Evolutionary conservation across 2,888 invertebrate genomes (phyloP), one percentile per base, ranked within the genome.

Genomic region (Ennomos quercinarius): DNA sequence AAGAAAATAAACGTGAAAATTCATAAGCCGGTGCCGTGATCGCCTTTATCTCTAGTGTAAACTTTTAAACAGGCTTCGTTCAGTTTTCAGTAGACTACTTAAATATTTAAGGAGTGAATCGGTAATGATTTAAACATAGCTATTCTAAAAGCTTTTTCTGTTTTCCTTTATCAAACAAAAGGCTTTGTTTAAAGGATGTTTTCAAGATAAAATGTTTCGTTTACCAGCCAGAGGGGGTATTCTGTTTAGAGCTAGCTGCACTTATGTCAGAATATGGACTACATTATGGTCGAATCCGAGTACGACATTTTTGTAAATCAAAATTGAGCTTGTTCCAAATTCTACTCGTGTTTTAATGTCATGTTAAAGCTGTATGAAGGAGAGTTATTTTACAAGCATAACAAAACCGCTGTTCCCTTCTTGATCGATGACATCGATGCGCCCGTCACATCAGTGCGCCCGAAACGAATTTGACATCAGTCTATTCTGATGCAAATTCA

Each of bases 1-100:
- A 53, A 39, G 35, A 57, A 45, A 45, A 58, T 49, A 43, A 43
- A 40, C 12, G 40, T 41, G 40, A 49, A 37, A 52, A 49, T 49
- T 40, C 5, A 36, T 45, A 48, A 48, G 34, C 36, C 27, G 27
- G 27, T 27, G 49, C 40, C 42, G 34, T 27, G 44, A 59, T 54
- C 54, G 59, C 45, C 53, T 64, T 59, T 58, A 65, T 62, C 66
- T 63, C 53, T 57, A 49, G 46, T 43, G 43, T 47, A 57, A 63
- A 57, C 57, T 57, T 57, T 39, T 39, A 35, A 54, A 41, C 50
- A 43, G 49, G 13, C 36, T 39, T 38, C 44, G 41, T 60, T 46
- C 37, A 34, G 43, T 43, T 36, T 60, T 46, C 37, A 34, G 43
- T 43, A 38, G 49, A 50, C 49, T 56, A 45, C 45, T 63, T 53